Evolutionary conservation across 2,888 invertebrate genomes (phyloP), one percentile per base, ranked within the genome.

Genomic region (Trachelus stipa): DNA sequence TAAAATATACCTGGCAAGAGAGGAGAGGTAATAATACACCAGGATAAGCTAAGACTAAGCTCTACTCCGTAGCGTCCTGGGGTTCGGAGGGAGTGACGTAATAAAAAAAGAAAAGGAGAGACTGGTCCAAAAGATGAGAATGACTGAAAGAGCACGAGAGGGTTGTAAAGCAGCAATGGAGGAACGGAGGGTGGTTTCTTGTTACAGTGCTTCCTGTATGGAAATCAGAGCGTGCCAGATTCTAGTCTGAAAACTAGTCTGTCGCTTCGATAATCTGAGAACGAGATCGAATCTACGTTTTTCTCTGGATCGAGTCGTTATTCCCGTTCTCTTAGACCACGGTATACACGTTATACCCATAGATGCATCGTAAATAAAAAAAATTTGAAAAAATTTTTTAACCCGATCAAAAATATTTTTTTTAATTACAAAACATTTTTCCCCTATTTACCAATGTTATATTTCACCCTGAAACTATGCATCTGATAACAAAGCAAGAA

Each of bases 121-220:
- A 75, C 71, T 69, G 76, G 69, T 68, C 76, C 73, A 73, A 35
- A 73, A 37, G 79, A 73, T 78, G 77, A 75, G 76, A 71, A 35
- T 73, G 73, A 75, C 34, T 73, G 23, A 40, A 23, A 40, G 40
- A 40, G 40, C 40, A 23, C 40, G 40, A 40, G 23, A 40, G 40
- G 40, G 40, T 40, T 40, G 40, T 9, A 9, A 23, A 40, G 23
- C 69, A 56, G 76, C 75, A 76, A 76, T 56, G 79, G 75, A 75
- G 81, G 79, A 78, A 76, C 81, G 85, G 83, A 81, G 83, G 86
- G 84, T 85, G 88, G 90, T 90, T 88, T 88, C 88, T 90, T 87
- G 88, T 90, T 90, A 89, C 89, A 74, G 86, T 83, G 87, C 87
- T 91, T 91, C 91, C 91, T 91, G 90, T 90, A 90, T 91, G 91